Evolutionary conservation across 2,888 invertebrate genomes (phyloP).

Genomic region (Nematopogon swammerdamellus): DNA sequence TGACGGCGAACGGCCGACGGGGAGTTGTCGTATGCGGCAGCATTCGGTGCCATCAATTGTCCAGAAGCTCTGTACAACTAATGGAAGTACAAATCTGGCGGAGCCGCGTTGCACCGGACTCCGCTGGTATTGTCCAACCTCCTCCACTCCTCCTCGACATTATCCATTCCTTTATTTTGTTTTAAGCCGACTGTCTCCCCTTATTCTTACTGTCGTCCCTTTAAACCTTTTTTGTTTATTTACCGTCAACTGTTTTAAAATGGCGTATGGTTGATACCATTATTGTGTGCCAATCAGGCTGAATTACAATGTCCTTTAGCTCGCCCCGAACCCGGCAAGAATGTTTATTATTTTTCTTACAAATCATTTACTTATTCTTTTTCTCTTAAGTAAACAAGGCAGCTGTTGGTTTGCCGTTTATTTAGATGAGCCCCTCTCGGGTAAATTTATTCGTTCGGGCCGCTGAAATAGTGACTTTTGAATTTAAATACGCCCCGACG

Average conservation of each 20-base stretch:
- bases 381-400: slow-evolving; percentile 41
- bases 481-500: background rate
- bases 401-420: slow-evolving; percentile 31
- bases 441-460: slow-evolving; percentile 16
- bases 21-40: background rate
- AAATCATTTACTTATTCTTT: slow-evolving; percentile 40
- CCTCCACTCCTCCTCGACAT: background rate
- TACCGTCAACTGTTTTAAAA: slow-evolving; percentile 49
- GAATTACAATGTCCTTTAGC: slow-evolving; percentile 56
- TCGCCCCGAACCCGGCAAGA: slow-evolving; percentile 42
- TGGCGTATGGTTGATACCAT: slow-evolving; percentile 54
- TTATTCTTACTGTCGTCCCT: slow-evolving; percentile 10
- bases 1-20: background rate
- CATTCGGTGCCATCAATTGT: slow-evolving; percentile 1
- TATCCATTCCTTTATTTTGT: slow-evolving; percentile 38
- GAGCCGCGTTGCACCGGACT: too few relatives aligned
- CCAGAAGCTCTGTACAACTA: slow-evolving; percentile 26
- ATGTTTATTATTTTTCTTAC: slow-evolving; percentile 43
- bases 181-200: slow-evolving; percentile 34
- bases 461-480: background rate
- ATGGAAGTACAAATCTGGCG: slow-evolving; percentile 50
- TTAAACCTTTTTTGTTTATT: slow-evolving; percentile 38
- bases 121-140: slow-evolving; percentile 41
- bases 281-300: slow-evolving; percentile 56
- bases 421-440: slow-evolving; percentile 33